Conservation (phyloP, 1,140 invertebrate genomes). For the Bombyx mandarina region DNA sequence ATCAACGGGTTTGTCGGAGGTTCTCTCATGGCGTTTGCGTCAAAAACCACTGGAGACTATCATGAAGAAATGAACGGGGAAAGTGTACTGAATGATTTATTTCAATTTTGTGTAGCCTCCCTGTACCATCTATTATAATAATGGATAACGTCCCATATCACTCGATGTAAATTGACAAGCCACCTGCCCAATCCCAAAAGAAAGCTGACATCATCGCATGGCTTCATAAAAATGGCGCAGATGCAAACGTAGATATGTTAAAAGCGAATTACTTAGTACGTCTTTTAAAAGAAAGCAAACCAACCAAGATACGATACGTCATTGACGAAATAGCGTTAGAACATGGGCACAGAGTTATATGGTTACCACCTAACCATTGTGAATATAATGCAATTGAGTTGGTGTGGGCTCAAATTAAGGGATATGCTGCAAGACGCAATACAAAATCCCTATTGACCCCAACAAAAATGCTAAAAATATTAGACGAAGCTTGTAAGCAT, state of each 20-base stretch:
- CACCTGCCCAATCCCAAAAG: constrained; percentile 1
- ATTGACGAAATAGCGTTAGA: neutral
- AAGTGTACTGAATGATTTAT: constrained; percentile 1
- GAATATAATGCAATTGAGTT: constrained; percentile 1
- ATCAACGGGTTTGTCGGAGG: neutral
- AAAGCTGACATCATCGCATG: neutral
- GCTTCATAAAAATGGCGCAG: neutral
- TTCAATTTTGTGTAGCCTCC: neutral
- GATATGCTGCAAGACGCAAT: constrained; percentile 1
- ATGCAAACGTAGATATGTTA: neutral
- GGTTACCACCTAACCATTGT: neutral
- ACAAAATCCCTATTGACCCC: neutral
- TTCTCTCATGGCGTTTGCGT: constrained; percentile 1
- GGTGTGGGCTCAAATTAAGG: neutral
- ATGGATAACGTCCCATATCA: constrained; percentile 1
- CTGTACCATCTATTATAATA: constrained; percentile 2
- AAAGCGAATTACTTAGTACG: neutral
- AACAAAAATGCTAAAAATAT: constrained; percentile 1
- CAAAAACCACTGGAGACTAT: neutral
- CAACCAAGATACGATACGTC: neutral
- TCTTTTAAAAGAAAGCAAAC: constrained; percentile 1
- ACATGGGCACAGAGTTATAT: neutral
- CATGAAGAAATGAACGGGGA: neutral
- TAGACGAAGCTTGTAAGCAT: neutral
- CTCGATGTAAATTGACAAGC: neutral